Percentiles rank a stretch among this genome's conserved stretches.
phyloP scores from a whole-genome alignment of 2,113 vertebrate genomes.

The Hippocampus barbouri region DNA sequence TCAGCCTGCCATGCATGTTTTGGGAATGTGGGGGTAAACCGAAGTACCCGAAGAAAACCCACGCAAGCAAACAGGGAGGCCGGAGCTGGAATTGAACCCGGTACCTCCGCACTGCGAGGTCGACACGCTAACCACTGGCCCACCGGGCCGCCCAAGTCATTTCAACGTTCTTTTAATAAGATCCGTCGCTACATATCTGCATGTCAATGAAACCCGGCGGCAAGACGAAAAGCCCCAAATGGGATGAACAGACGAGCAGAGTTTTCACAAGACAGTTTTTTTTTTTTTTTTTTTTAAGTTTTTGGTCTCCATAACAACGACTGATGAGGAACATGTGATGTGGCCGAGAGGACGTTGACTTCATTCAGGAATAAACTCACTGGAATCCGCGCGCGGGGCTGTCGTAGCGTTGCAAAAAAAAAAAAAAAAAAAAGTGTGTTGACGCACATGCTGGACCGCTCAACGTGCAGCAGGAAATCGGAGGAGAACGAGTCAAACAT shows the following conservation, averaged over 20 bases:
- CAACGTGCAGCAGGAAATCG: constrained; percentile 66
- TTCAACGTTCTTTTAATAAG: too few relatives aligned
- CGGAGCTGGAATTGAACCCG: too few relatives aligned
- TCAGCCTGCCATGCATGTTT: too few relatives aligned
- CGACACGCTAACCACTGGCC: too few relatives aligned
- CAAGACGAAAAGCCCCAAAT: not conserved
- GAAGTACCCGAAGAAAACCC: too few relatives aligned
- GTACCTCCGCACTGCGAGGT: too few relatives aligned
- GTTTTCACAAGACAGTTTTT: not conserved
- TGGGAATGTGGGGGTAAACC: too few relatives aligned
- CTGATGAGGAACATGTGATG: constrained; percentile 9
- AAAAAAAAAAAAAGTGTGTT: constrained; percentile 45
- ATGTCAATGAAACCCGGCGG: not conserved
- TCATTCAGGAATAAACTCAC: not conserved
- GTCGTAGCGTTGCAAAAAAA: not conserved
- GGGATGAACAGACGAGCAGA: not conserved
- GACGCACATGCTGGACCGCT: constrained; percentile 65
- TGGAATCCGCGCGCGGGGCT: not conserved
- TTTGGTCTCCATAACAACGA: not conserved
- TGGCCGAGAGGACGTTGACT: not conserved
- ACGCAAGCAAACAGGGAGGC: too few relatives aligned
- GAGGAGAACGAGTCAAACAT: constrained; percentile 71
- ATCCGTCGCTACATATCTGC: not conserved
- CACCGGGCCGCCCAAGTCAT: too few relatives aligned
- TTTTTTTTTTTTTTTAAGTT: too few relatives aligned